Evolutionary conservation across 2,888 invertebrate genomes (phyloP), one percentile per base, ranked within the genome.

Genomic region (Coenonympha arcania): DNA sequence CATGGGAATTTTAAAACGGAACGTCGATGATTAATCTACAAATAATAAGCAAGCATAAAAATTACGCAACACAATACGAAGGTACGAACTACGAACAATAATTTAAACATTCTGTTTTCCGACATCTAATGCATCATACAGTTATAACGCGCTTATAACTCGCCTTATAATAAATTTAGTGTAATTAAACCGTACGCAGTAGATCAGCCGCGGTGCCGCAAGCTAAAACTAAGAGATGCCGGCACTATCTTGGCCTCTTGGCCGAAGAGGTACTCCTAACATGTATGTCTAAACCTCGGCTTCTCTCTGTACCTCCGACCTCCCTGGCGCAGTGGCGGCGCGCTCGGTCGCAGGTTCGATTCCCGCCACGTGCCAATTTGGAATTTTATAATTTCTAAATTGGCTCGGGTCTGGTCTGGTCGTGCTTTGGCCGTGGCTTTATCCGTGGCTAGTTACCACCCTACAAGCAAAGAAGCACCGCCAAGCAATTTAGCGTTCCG

Each of bases 141-240:
- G 73, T 79, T 78, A 74, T n/a, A n/a, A n/a, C n/a, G n/a, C n/a
- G n/a, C 63, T 59, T 60, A 60, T 63, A 74, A 76, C 75, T 73
- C 70, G 66, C 75, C 73, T 45, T 56, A 58, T 56, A 59, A 81
- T 80, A 80, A 80, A 76, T 77, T 79, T 78, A 65, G 71, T 77
- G 76, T 82, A 83, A 83, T 84, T 83, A 83, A 84, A 83, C 79
- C 77, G 81, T 80, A 76, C 69, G 65, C 60, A 65, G 72, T 71
- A 68, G 72, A 76, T 78, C 76, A 76, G 71, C 69, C 70, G 55
- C 54, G 60, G 55, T 53, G 60, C 73, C 69, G 65, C 66, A 59
- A 64, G 62, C 64, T 41, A 30, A 24, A 13, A 34, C 6, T 4
- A 34, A 44, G 44, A 44, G 33, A 24, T 24, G 33, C 9, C 16